Evolutionary conservation across 1,140 invertebrate genomes (phyloP).

Genomic region (Saccostrea cuccullata): DNA sequence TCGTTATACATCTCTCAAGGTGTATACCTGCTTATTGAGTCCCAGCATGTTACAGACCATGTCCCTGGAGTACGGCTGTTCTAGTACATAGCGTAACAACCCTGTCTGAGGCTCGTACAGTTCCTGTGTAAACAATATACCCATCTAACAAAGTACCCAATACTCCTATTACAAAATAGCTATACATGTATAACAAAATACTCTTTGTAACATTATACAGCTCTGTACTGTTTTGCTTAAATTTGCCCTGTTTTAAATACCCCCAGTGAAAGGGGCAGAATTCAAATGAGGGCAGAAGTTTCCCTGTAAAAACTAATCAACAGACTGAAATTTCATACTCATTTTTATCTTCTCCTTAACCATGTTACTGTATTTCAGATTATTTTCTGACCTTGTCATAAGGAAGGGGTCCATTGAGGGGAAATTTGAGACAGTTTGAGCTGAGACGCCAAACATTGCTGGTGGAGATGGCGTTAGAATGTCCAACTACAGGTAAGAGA

Average conservation of each 20-base stretch:
- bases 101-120: slow-evolving; percentile 93
- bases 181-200: no score
- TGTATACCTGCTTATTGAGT: slow-evolving; percentile 89
- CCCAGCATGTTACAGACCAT: slow-evolving; percentile 97
- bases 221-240: no score
- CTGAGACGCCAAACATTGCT: slow-evolving; percentile 91
- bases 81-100: slow-evolving; percentile 92
- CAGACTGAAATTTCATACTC: no score
- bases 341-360: no score
- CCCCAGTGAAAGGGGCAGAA: no score
- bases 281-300: no score
- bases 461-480: slow-evolving; percentile 82
- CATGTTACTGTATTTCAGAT: neutral
- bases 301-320: no score
- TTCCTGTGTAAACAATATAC: slow-evolving; percentile 79
- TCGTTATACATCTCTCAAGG: neutral
- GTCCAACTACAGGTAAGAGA: slow-evolving; percentile 95
- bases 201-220: no score
- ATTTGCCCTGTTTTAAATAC: no score
- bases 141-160: no score
- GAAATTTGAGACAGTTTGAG: slow-evolving; percentile 90
- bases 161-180: no score
- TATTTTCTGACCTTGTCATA: slow-evolving; percentile 84
- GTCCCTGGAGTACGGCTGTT: slow-evolving; percentile 96
- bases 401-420: slow-evolving; percentile 93